Evolutionary conservation across 2,797 vertebrate species (phyloP).

Genomic region (Acomys russatus): DNA sequence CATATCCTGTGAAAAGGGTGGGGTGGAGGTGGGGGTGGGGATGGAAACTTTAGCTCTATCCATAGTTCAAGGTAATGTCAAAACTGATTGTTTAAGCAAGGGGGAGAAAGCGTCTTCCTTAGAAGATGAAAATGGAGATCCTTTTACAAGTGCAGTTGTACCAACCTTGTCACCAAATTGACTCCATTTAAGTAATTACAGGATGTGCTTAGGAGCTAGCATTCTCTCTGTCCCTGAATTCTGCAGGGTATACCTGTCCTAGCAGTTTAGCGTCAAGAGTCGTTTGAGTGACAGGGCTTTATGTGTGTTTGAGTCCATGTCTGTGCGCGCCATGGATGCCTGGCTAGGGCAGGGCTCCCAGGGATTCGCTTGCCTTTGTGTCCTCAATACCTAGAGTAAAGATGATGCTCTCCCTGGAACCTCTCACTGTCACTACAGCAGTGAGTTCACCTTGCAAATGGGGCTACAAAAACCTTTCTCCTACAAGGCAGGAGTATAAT

Average conservation of each 20-base stretch:
- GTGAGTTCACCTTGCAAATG: neutral
- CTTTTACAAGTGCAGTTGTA: neutral
- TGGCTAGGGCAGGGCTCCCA: neutral
- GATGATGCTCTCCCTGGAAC: neutral
- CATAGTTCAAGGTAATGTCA: conserved; percentile 79
- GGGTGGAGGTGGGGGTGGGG: neutral
- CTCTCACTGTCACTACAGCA: neutral
- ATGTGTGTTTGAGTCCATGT: neutral
- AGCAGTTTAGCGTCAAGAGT: neutral
- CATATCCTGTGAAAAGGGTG: conserved; percentile 74
- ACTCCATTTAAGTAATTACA: conserved; percentile 18
- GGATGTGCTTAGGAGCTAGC: neutral
- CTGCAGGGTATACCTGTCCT: neutral
- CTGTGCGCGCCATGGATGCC: neutral
- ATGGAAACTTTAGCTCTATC: conserved; percentile 71
- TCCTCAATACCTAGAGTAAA: neutral
- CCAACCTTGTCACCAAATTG: conserved; percentile 30
- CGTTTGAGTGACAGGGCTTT: neutral
- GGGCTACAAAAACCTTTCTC: neutral
- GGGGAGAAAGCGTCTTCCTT: neutral
- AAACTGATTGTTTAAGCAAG: conserved; percentile 43
- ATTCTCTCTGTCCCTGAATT: neutral
- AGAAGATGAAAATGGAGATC: conserved; percentile 36
- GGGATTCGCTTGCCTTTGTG: neutral
- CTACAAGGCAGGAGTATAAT: neutral